phyloP scores from a whole-genome alignment of 2,113 vertebrate species.

The Daboia siamensis region DNA sequence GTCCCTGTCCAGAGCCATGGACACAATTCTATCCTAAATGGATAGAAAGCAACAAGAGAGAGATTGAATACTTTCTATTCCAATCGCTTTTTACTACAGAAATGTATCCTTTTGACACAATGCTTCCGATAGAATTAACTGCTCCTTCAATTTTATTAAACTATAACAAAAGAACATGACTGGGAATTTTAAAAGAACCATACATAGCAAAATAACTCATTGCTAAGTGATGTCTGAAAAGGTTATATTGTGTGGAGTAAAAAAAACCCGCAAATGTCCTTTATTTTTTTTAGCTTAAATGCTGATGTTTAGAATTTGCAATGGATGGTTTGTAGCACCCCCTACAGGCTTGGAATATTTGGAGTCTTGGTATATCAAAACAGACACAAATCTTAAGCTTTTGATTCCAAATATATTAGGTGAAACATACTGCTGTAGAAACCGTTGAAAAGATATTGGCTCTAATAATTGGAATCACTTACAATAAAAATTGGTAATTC shows the following conservation, averaged over 20 bases:
- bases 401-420: neutral
- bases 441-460: neutral
- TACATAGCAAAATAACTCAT: neutral
- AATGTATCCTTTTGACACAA: neutral
- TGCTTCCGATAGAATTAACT: constrained; percentile 24
- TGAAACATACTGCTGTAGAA: neutral
- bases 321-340: constrained; percentile 5
- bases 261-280: neutral
- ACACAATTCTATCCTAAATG: constrained; percentile 83
- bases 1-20: constrained; percentile 91
- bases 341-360: constrained; percentile 1
- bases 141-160: neutral
- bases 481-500: neutral
- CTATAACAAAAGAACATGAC: neutral
- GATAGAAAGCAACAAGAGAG: constrained; percentile 58
- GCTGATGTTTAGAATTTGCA: neutral
- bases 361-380: neutral
- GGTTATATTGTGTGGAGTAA: neutral
- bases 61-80: constrained; percentile 60
- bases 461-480: neutral
- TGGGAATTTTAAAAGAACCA: neutral
- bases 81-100: neutral
- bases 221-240: neutral
- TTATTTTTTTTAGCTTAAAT: neutral
- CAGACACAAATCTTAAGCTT: neutral